Conservation (phyloP, 2,888 invertebrate genomes). For the Eueremaeus valkanovi region DNA sequence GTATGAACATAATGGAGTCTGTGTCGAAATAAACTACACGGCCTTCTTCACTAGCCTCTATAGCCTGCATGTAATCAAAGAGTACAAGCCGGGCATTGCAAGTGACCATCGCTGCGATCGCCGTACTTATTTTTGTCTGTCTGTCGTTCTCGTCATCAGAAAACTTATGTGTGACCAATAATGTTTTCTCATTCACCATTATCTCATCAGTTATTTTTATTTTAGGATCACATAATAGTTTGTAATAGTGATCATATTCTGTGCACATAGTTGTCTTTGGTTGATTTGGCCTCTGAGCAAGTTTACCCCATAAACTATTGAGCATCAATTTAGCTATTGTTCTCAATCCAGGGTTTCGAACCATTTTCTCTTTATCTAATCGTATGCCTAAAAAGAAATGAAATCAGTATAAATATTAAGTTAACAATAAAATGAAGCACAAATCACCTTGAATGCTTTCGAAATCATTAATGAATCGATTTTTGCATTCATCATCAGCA, state of each 20-base stretch:
- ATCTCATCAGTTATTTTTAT: not conserved
- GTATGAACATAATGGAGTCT: slow-evolving; percentile 50
- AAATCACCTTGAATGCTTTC: slow-evolving; percentile 43
- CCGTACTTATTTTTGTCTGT: not conserved
- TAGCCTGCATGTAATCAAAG: slow-evolving; percentile 49
- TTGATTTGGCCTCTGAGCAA: slow-evolving; percentile 43
- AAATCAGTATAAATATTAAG: too few relatives aligned
- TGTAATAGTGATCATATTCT: slow-evolving; percentile 34
- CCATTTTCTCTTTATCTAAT: slow-evolving; percentile 44
- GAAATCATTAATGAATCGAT: slow-evolving; percentile 41
- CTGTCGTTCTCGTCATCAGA: not conserved
- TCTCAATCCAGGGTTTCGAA: slow-evolving; percentile 46
- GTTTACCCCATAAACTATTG: slow-evolving; percentile 48
- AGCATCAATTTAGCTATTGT: slow-evolving; percentile 46
- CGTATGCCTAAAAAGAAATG: slow-evolving; percentile 25
- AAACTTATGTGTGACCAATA: not conserved
- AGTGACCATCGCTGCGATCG: slow-evolving; percentile 50
- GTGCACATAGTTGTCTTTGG: slow-evolving; percentile 31
- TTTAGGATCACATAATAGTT: slow-evolving; percentile 37
- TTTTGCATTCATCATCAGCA: slow-evolving; percentile 45
- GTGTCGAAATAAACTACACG: slow-evolving; percentile 52
- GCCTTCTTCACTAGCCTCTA: slow-evolving; percentile 45
- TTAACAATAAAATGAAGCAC: too few relatives aligned
- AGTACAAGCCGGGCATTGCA: slow-evolving; percentile 50
- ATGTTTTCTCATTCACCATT: not conserved